Conservation (phyloP, 2,113 vertebrate species). For the Willisornis vidua region DNA sequence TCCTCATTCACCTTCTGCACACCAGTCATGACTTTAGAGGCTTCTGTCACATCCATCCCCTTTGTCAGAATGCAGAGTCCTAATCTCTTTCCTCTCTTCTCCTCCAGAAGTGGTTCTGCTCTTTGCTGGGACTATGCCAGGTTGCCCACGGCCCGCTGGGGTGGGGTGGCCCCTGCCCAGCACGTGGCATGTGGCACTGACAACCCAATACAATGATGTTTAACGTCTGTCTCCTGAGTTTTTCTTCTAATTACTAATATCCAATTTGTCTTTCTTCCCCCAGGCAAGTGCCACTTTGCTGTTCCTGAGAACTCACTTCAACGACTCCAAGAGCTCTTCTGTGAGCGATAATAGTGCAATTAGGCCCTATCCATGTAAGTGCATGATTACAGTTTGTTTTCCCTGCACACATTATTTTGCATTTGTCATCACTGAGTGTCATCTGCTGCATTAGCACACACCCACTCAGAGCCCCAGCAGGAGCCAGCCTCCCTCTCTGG, state of each 20-base stretch:
- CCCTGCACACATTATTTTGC: not conserved
- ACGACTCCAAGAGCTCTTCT: not conserved
- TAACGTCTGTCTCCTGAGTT: not conserved
- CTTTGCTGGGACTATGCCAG: not conserved
- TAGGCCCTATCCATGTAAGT: slow-evolving; percentile 27
- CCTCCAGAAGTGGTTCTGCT: accelerated
- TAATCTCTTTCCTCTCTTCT: not conserved
- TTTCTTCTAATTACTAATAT: not conserved
- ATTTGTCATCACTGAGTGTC: not conserved
- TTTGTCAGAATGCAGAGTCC: not conserved
- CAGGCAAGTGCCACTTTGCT: not conserved
- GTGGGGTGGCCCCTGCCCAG: not conserved
- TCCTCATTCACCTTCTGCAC: not conserved
- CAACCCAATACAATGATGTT: not conserved
- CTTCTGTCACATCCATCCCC: not conserved
- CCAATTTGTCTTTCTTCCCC: not conserved
- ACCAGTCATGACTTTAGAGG: not conserved
- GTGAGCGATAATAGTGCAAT: slow-evolving; percentile 22
- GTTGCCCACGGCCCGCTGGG: not conserved
- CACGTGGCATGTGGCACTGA: not conserved
- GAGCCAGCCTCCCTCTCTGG: not conserved
- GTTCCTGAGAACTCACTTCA: slow-evolving; percentile 11
- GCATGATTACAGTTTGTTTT: slow-evolving; percentile 28
- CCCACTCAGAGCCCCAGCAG: not conserved
- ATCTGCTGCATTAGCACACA: not conserved